Conservation (phyloP, 2,888 invertebrate species). For the Hirtodrosophila trivittata region DNA sequence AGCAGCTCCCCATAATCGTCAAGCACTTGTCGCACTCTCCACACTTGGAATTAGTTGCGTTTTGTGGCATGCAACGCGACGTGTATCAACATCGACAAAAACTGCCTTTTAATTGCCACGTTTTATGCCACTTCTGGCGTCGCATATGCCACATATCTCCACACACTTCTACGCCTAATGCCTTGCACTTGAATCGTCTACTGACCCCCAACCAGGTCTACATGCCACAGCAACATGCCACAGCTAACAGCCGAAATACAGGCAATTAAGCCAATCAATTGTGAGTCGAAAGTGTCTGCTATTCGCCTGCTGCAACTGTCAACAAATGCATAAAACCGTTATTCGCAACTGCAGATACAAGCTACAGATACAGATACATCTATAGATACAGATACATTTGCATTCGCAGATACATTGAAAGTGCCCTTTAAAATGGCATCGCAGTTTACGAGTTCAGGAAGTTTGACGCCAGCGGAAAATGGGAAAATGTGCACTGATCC, state of each 20-base stretch:
- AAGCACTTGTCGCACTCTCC: background rate
- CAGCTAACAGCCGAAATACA: slow-evolving; percentile 23
- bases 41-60: slow-evolving; percentile 33
- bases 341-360: slow-evolving; percentile 54
- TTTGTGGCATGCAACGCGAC: slow-evolving; percentile 26
- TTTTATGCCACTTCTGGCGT: slow-evolving; percentile 24
- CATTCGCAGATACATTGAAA: slow-evolving; percentile 18
- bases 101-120: slow-evolving; percentile 45
- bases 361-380: slow-evolving; percentile 1
- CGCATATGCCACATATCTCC: slow-evolving; percentile 34
- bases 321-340: slow-evolving; percentile 68
- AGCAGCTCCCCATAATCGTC: slow-evolving; percentile 46
- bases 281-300: slow-evolving; percentile 25
- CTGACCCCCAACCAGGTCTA: background rate
- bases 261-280: slow-evolving; percentile 64
- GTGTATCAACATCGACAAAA: background rate
- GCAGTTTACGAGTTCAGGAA: slow-evolving; percentile 68
- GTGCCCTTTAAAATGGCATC: slow-evolving; percentile 21
- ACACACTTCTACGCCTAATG: slow-evolving; percentile 38
- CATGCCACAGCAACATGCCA: slow-evolving; percentile 17
- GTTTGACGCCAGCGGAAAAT: slow-evolving; percentile 55
- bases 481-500: background rate
- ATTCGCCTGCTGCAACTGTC: slow-evolving; percentile 53
- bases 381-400: slow-evolving; percentile 8
- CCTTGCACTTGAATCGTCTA: slow-evolving; percentile 45